Conservation (phyloP, 2,113 vertebrate genomes). For the Takifugu bimaculatus region DNA sequence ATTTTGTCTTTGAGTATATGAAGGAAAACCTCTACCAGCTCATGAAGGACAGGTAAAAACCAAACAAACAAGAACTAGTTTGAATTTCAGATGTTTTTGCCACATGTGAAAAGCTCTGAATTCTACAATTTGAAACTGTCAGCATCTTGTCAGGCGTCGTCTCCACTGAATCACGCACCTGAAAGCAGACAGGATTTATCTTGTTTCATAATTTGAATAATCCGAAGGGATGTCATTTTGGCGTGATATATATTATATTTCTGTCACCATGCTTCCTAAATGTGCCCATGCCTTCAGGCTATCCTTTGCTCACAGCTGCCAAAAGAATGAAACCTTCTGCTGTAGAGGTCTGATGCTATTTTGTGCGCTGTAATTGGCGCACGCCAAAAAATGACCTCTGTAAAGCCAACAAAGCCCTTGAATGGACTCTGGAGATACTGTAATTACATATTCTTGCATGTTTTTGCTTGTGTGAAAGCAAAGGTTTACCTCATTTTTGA, state of each 20-base stretch:
- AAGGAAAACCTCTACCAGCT: constrained; percentile 99
- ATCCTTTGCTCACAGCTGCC: not conserved
- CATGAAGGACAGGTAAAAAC: constrained; percentile 91
- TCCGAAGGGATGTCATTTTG: not conserved
- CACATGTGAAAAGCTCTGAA: not conserved
- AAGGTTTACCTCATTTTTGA: not conserved
- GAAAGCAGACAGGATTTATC: not conserved
- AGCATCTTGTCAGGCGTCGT: not conserved
- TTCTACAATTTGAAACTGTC: not conserved
- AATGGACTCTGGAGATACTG: too few species aligned
- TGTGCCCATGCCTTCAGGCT: not conserved
- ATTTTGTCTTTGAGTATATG: constrained; percentile 99
- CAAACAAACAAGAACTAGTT: not conserved
- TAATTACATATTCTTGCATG: not conserved
- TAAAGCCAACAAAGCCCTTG: not conserved
- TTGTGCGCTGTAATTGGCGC: not conserved
- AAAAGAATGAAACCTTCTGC: not conserved
- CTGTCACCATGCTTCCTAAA: not conserved
- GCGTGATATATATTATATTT: not conserved
- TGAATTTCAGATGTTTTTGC: not conserved
- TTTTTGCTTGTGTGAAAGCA: not conserved
- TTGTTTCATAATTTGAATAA: not conserved
- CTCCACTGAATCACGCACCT: not conserved
- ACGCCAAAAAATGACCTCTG: constrained; percentile 1
- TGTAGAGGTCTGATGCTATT: constrained; percentile 13